Evolutionary conservation across 2,888 invertebrate genomes (phyloP).

Genomic region (Odontocerum albicorne): DNA sequence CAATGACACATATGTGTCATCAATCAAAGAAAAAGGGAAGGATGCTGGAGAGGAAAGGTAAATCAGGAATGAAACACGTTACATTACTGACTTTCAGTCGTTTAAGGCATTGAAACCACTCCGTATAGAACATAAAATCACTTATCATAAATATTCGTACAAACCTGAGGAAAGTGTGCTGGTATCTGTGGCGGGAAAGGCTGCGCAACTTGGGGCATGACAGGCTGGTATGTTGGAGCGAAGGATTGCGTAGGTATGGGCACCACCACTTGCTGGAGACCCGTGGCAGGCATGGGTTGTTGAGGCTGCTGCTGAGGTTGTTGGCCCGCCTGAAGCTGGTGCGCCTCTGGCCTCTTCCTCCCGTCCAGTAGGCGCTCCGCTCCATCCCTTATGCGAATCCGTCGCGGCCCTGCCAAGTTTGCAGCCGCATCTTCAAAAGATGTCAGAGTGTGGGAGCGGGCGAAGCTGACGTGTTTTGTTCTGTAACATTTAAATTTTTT

Average conservation of each 20-base stretch:
- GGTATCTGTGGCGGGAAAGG: slow-evolving; percentile 30
- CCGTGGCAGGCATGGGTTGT: slow-evolving; percentile 25
- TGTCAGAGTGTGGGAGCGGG: slow-evolving; percentile 82
- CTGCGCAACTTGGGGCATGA: slow-evolving; percentile 30
- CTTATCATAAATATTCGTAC: too few relatives aligned
- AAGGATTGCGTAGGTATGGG: slow-evolving; percentile 23
- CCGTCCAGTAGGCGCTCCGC: slow-evolving; percentile 74
- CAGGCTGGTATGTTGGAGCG: slow-evolving; percentile 28
- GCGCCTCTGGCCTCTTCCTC: slow-evolving; percentile 57
- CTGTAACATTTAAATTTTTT: too few relatives aligned
- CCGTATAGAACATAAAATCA: too few relatives aligned
- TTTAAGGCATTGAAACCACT: too few relatives aligned
- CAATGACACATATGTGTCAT: too few relatives aligned
- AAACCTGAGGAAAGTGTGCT: slow-evolving; percentile 35
- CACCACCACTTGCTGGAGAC: slow-evolving; percentile 12
- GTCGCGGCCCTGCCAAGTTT: slow-evolving; percentile 47
- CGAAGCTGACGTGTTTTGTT: slow-evolving; percentile 89
- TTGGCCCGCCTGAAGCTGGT: slow-evolving; percentile 30
- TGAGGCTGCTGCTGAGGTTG: slow-evolving; percentile 9
- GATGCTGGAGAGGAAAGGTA: too few relatives aligned
- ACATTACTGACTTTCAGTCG: too few relatives aligned
- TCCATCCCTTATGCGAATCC: slow-evolving; percentile 46
- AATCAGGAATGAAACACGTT: too few relatives aligned
- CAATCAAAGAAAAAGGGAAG: too few relatives aligned
- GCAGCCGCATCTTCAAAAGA: slow-evolving; percentile 75